Base-by-base conservation (phyloP, 2,888 invertebrate genomes). In the Diaprepes abbreviatus region DNA sequence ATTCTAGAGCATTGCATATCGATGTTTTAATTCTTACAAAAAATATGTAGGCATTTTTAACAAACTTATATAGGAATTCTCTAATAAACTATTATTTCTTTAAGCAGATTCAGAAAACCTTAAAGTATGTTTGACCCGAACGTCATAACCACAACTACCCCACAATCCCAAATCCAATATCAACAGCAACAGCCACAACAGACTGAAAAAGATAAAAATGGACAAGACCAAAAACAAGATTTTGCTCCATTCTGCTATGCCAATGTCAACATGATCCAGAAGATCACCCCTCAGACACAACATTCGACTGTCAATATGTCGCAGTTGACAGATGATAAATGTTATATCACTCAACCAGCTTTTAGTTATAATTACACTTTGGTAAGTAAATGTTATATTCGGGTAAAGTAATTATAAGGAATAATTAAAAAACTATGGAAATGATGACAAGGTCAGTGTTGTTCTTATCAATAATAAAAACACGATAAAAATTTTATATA, bases 321-420 rank as follows among this genome's bases (percentile, higher is more conserved):
- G 1, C 91, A 91, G 80, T 81, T 92, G 62, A 87, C 89, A 1
- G 88, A 89, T 76, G 91, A 90, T 78, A 92, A 92, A 81, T 92
- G 91, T 80, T 92, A 91, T 79, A 92, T 92, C 75, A 91, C 92
- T 19, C 92, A 92, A 78, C 92, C 92, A 2, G 66, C 70, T 3
- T 90, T 91, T 77, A 89, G 90, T 57, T 92, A 92, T 80, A 94
- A 94, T 81, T 94, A 94, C 86, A 93, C 94, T 2, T 86, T 94
- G 75, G 85, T 85, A 66, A 66, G 58, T 24, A 16, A 5, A 10
- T 6, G 9, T 36, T 55, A 19, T 35, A 10, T 35, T 28, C 28
- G n/a, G n/a, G n/a, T n/a, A n/a, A n/a, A n/a, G n/a, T n/a, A n/a
- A n/a, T n/a, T n/a, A n/a, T n/a, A n/a, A n/a, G n/a, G n/a, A n/a